Conservation (phyloP, 2,888 invertebrate genomes). For the Nephrotoma appendiculata region DNA sequence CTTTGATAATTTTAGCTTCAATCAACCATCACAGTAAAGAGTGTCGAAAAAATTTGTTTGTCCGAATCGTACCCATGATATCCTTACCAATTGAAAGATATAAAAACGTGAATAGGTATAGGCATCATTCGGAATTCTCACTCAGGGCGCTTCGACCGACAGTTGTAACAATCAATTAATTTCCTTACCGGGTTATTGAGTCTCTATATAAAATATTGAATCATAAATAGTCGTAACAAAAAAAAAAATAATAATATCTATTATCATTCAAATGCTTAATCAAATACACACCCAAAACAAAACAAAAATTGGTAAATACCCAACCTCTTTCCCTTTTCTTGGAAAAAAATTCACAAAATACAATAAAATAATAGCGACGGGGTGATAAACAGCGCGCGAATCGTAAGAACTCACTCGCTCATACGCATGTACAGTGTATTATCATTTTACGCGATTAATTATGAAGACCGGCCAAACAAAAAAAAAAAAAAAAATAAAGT, state of each 20-base stretch:
- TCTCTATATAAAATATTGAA: not conserved
- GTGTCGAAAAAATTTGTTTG: too few species aligned
- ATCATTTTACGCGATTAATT: not conserved
- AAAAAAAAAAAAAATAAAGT: not conserved
- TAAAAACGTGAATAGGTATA: too few species aligned
- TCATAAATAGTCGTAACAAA: not conserved
- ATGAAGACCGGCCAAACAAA: not conserved
- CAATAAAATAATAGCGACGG: not conserved
- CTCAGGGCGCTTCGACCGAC: too few species aligned
- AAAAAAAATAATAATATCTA: not conserved
- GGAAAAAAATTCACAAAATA: not conserved
- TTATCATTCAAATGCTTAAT: not conserved
- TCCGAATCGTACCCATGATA: too few species aligned
- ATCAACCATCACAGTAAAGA: too few species aligned
- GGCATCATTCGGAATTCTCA: too few species aligned
- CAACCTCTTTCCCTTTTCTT: not conserved
- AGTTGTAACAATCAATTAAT: too few species aligned
- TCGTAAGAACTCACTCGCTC: not conserved
- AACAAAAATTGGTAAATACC: not conserved
- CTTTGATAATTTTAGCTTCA: too few species aligned
- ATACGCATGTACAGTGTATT: not conserved
- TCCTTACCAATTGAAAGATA: too few species aligned
- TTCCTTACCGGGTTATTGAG: too few species aligned
- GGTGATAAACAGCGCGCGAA: not conserved
- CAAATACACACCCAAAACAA: not conserved